Evolutionary conservation across 1,140 invertebrate species (phyloP).

Genomic region (Gryon sp.): DNA sequence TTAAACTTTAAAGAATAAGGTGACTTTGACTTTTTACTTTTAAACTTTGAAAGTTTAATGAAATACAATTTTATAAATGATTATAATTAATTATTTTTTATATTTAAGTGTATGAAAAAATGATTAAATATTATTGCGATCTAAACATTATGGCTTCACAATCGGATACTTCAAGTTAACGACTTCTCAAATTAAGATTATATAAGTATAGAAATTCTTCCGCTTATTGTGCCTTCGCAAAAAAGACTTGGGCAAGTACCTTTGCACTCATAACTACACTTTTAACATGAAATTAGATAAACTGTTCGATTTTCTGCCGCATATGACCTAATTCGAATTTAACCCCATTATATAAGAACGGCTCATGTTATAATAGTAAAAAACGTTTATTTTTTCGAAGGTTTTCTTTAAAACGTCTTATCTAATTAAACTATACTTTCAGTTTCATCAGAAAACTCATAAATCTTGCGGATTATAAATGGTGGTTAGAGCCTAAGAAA

Average conservation of each 20-base stretch:
- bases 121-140: too few species aligned
- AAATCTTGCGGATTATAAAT: too few species aligned
- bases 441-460: too few species aligned
- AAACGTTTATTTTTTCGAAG: constrained; percentile 60
- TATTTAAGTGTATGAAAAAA: too few species aligned
- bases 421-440: constrained; percentile 44
- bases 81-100: too few species aligned
- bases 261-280: constrained; percentile 14
- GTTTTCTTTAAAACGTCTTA: constrained; percentile 68
- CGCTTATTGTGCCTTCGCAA: neutral
- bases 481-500: too few species aligned
- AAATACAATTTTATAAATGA: too few species aligned
- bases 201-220: neutral
- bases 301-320: constrained; percentile 45
- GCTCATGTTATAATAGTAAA: constrained; percentile 67
- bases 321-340: constrained; percentile 67
- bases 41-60: too few species aligned
- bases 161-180: constrained; percentile 5
- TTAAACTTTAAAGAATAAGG: too few species aligned
- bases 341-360: constrained; percentile 68
- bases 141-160: too few species aligned
- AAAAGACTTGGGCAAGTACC: constrained; percentile 2
- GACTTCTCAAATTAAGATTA: constrained; percentile 9
- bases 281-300: constrained; percentile 39
- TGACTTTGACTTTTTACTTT: too few species aligned